These are phyloP conservation scores for Maconellicoccus hirsutus DNA, from an alignment of 1,140 invertebrate species.

Conservation along the genomic window DNA sequence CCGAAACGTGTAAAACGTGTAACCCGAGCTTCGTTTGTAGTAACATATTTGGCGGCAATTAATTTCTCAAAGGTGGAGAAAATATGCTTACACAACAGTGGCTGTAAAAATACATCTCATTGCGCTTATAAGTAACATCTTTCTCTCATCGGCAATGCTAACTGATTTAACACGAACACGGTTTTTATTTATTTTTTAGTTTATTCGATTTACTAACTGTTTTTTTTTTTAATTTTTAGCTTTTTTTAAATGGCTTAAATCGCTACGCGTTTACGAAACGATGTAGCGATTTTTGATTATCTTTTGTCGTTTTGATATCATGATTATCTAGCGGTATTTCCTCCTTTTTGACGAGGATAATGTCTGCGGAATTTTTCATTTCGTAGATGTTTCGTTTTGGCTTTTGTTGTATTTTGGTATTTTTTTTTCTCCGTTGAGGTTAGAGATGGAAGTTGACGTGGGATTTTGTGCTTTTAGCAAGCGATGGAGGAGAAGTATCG, in stretches of 20 bases:
- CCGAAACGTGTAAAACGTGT: too few species aligned
- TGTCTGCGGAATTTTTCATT: too few species aligned
- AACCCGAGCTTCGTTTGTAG: slow-evolving; percentile 1
- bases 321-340: too few species aligned
- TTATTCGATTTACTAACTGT: not conserved
- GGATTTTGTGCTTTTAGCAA: slow-evolving; percentile 48
- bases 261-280: not conserved
- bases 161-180: not conserved
- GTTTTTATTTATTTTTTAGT: not conserved
- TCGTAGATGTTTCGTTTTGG: too few species aligned
- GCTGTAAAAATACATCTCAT: slow-evolving; percentile 6
- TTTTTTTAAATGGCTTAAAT: not conserved
- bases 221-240: not conserved
- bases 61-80: not conserved
- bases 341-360: too few species aligned
- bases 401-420: not conserved
- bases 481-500: slow-evolving; percentile 88
- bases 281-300: not conserved
- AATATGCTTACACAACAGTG: not conserved
- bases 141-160: slow-evolving; percentile 20
- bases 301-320: too few species aligned
- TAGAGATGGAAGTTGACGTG: slow-evolving; percentile 28
- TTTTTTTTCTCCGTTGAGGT: slow-evolving; percentile 25
- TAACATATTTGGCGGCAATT: slow-evolving; percentile 15
- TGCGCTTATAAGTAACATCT: slow-evolving; percentile 3